Evolutionary conservation across 2,888 invertebrate genomes (phyloP).

Genomic region (Ochlodes sylvanus): DNA sequence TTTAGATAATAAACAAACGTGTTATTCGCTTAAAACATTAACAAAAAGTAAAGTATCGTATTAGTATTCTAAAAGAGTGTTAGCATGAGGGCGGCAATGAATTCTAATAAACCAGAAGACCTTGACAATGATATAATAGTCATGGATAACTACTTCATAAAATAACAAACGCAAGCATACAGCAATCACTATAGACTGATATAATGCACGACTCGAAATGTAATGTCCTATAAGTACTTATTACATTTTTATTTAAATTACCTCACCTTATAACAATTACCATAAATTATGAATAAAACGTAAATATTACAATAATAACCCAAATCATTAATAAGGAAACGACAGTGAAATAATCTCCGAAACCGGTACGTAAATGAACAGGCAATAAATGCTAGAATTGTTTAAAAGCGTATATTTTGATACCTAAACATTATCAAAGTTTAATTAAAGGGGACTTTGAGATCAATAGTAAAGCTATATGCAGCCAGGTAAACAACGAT

Average conservation of each 20-base stretch:
- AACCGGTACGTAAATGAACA: conserved; percentile 11
- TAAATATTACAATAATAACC: no score
- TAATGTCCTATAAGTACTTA: conserved; percentile 6
- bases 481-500: conserved; percentile 8
- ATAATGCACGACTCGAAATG: conserved; percentile 27
- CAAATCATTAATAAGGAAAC: no score
- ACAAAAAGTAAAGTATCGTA: conserved; percentile 62
- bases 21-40: conserved; percentile 46
- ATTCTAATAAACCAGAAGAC: conserved; percentile 75
- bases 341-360: background rate
- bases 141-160: conserved; percentile 64
- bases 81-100: conserved; percentile 72
- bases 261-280: background rate
- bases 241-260: background rate
- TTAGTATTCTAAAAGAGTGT: conserved; percentile 73
- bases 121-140: conserved; percentile 77
- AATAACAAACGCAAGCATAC: conserved; percentile 49
- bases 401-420: conserved; percentile 14
- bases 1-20: conserved; percentile 37
- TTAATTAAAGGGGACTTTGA: conserved; percentile 9
- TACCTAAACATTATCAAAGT: conserved; percentile 1
- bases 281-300: no score
- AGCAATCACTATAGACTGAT: conserved; percentile 14
- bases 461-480: conserved; percentile 10
- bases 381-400: conserved; percentile 21